These are phyloP conservation scores for Neosilurus hyrtlii DNA, from an alignment of 2,797 vertebrate genomes.

Conservation along the genomic window DNA sequence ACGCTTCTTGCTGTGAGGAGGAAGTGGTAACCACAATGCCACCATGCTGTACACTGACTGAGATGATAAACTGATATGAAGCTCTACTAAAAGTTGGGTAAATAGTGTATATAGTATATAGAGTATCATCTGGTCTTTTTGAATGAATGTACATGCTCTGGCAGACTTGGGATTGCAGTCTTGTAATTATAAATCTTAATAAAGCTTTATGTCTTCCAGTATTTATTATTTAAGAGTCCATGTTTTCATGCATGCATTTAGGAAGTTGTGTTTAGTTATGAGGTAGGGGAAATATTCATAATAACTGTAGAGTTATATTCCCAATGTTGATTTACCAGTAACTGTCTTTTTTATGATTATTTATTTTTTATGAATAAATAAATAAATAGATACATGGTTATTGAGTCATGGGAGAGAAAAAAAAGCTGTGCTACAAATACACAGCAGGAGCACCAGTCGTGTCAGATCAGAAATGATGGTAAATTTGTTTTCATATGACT, in stretches of 20 bases:
- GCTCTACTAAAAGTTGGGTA: constrained; percentile 52
- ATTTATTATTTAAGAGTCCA: too few relatives aligned
- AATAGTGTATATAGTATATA: neutral
- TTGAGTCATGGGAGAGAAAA: neutral
- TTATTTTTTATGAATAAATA: neutral
- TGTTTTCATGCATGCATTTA: neutral
- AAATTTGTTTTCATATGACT: neutral
- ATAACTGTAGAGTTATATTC: neutral
- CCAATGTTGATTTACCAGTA: neutral
- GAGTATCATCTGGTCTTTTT: too few relatives aligned
- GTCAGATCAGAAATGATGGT: neutral
- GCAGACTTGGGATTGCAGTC: too few relatives aligned
- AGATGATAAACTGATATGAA: constrained; percentile 23
- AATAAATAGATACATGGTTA: neutral
- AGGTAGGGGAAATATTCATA: neutral
- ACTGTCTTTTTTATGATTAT: neutral
- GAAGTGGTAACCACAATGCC: too few relatives aligned
- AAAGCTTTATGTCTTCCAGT: neutral
- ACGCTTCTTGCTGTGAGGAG: too few relatives aligned
- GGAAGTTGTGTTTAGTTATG: neutral
- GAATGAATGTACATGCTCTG: too few relatives aligned
- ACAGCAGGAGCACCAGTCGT: neutral
- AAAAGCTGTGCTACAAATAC: neutral
- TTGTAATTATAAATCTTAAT: neutral
- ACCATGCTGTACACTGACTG: too few relatives aligned